A percentile compares a stretch with the other conserved stretches of the same genome.
phyloP scores from a whole-genome alignment of 2,888 invertebrate species.

The Drosophila ustulata region DNA sequence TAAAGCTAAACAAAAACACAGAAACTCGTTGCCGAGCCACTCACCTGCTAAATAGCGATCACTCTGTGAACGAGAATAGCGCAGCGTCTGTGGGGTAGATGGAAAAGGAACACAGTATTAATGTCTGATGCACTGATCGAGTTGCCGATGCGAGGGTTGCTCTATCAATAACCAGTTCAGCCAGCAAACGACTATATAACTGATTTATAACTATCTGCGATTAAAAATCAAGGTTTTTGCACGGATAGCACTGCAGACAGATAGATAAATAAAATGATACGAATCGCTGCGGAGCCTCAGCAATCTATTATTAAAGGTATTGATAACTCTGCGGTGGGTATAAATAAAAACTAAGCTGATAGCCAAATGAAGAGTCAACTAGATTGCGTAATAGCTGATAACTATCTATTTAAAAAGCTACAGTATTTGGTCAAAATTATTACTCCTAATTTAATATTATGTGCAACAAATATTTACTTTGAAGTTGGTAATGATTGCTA shows the following conservation, averaged over 20 bases:
- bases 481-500: no score
- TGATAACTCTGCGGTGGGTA: neutral
- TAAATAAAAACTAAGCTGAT: neutral
- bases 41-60: constrained; percentile 85
- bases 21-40: constrained; percentile 68
- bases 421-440: no score
- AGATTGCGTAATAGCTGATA: no score
- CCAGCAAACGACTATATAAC: neutral
- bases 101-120: constrained; percentile 56
- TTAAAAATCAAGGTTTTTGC: neutral
- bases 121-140: constrained; percentile 61
- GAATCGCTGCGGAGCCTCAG: neutral
- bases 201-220: constrained; percentile 4
- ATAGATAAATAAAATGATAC: neutral
- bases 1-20: constrained; percentile 30
- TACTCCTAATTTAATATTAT: no score
- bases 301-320: constrained; percentile 4
- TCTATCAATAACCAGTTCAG: constrained; percentile 17
- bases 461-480: no score
- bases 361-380: neutral
- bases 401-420: no score
- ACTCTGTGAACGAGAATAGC: constrained; percentile 85
- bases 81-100: constrained; percentile 79
- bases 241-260: neutral
- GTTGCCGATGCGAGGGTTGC: constrained; percentile 60